Base-by-base conservation (phyloP, 2,113 vertebrate species). In the Cheilinus undulatus region DNA sequence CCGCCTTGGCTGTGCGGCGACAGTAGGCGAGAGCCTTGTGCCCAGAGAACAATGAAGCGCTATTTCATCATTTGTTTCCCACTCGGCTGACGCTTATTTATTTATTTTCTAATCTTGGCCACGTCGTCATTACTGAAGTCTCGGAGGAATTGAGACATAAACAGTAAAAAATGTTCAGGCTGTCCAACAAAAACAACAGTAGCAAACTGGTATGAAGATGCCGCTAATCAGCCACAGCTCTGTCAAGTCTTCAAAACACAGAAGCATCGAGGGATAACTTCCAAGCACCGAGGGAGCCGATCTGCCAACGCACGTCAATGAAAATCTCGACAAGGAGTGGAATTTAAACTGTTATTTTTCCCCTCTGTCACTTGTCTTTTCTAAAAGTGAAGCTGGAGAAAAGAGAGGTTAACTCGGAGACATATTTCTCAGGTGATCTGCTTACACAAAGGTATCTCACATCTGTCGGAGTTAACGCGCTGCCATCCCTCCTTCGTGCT, bases 51-150 rank as follows among this genome's bases (percentile, higher is more conserved):
- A 86, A 80, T 66, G 27, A 63, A 56, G 17, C 22, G 30, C 58
- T 66, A 36, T 86, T 83, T 85, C 56, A 73, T 86, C 83, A 76
- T 72, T 82, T 60, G 49, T 72, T 64, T 66, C 53, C 28, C 36
- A 40, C 58, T 76, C 17, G 9, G 3, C 36, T 69, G 54, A 69
- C 58, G 59, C 48, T 69, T 32, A 69, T 76, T 48, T 51, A 15
- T 48, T 64, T 57, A 26, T 68, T 69, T 73, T 58, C 72, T 83
- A 53, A 57, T 79, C 69, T 30, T 13, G 17, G 40, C 32, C 48
- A 50, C 49, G 54, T 30, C 20, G 10, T 73, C 65, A 75, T 79
- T 71, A 58, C 65, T 27, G n/a, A 3, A 36, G 45, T 62, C 76
- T 69, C 76, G 17, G 34, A 71, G 52, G 64, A 30, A 36, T 30